These are phyloP conservation scores for Petrocephalus microphthalmus DNA, from an alignment of 2,113 vertebrate genomes.

Conservation along the genomic window DNA sequence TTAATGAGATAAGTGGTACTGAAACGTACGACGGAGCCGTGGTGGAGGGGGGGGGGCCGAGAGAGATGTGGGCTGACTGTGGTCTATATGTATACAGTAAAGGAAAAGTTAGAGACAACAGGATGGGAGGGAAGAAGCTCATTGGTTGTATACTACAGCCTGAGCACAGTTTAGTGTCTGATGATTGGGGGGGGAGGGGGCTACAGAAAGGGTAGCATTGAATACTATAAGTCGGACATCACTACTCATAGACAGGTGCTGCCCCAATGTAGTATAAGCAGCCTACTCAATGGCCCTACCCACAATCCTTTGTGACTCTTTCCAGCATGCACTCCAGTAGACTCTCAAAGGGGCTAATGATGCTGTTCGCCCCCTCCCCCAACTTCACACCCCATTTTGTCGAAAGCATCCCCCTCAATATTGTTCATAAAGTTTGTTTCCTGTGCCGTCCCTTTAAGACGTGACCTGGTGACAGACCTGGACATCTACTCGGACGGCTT, in stretches of 20 bases:
- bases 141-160: neutral
- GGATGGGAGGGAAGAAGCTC: neutral
- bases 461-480: neutral
- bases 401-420: neutral
- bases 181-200: neutral
- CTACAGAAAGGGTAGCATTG: neutral
- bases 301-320: neutral
- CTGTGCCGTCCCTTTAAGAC: too few relatives aligned
- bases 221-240: neutral
- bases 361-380: neutral
- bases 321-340: neutral
- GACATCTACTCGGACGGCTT: neutral
- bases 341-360: neutral
- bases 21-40: neutral
- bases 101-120: neutral
- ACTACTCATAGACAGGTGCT: neutral
- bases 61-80: conserved; percentile 4
- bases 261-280: neutral
- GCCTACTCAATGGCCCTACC: neutral
- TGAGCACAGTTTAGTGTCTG: neutral
- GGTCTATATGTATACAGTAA: neutral
- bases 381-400: neutral
- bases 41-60: neutral
- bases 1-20: neutral
- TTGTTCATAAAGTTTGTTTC: neutral